Base-by-base conservation (phyloP, 1,140 invertebrate genomes). In the Fopius arisanus region DNA sequence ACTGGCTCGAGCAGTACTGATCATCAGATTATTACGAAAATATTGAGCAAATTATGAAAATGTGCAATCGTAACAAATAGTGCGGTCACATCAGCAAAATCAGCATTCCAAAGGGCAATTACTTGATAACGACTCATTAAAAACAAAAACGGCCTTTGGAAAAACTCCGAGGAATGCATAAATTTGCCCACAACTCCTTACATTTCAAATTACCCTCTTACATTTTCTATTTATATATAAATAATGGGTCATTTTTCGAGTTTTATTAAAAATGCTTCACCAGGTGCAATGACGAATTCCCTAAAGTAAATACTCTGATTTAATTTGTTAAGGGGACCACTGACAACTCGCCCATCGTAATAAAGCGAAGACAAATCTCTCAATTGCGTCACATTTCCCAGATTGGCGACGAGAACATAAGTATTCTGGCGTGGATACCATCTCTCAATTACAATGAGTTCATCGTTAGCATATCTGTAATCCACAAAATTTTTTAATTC, bases 371-470 rank as follows among this genome's bases (percentile, higher is more conserved):
- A 93, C 10, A 95, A 88, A 86, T 95, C 94, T 67, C 91, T 90
- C 0, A 87, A 90, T 48, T 92, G 89, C 9, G 86, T 86, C 2
- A 80, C 79, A 10, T 81, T 86, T 0, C 92, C 92, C 6, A 95
- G 86, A 87, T 95, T 95, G 1, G 91, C 91, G 0, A 95, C 89
- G 54, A 93, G 90, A 0, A 94, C 92, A 78, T 92, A 94, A 1
- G 92, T 91, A 79, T 93, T 92, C 67, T 93, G 89, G 16, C 94
- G 88, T 4, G 94, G 94, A 84, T 93, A 95, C 89, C 91, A 93
- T 40, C 94, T 88, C 77, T 95, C 93, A 48, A 95, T 88, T 0
- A 94, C 90, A 9, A 95, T 80, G 21, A 94, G 86, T 78, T 93
- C 90, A 40, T 91, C 88, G 19, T 90, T 86, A 14, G 89, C 89